Evolutionary conservation across 1,140 invertebrate species (phyloP).

Genomic region (Drosophila miranda): DNA sequence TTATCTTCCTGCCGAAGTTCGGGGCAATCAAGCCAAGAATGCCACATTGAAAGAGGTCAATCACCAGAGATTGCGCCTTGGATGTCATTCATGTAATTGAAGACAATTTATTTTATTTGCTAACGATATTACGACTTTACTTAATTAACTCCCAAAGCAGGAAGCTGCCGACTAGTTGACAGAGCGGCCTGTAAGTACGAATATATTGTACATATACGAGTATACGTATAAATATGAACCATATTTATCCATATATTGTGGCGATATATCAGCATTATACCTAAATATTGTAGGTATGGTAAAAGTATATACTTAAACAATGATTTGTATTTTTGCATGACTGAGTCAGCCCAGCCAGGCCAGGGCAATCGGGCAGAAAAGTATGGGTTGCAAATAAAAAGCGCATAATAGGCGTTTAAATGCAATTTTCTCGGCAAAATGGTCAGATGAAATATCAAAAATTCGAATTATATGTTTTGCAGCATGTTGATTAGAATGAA

Average conservation of each 20-base stretch:
- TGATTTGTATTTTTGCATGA: constrained; percentile 62
- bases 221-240: background rate
- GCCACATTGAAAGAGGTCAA: constrained; percentile 81
- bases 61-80: constrained; percentile 65
- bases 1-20: constrained; percentile 38
- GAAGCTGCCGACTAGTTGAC: constrained; percentile 42
- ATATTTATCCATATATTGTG: constrained; percentile 6
- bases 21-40: constrained; percentile 66
- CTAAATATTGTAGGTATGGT: background rate
- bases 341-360: constrained; percentile 14
- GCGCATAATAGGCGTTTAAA: constrained; percentile 82
- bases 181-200: background rate
- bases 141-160: constrained; percentile 67
- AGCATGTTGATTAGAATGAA: constrained; percentile 76
- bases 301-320: constrained; percentile 19
- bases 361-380: constrained; percentile 62
- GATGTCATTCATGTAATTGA: constrained; percentile 72
- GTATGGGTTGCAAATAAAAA: constrained; percentile 81
- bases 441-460: constrained; percentile 71
- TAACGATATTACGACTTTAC: constrained; percentile 77
- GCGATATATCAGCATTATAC: no score
- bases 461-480: constrained; percentile 78
- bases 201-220: no score
- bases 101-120: constrained; percentile 79
- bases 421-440: constrained; percentile 80